Base-by-base conservation (phyloP, 1,140 invertebrate genomes). In the Drosophila lacteicornis region DNA sequence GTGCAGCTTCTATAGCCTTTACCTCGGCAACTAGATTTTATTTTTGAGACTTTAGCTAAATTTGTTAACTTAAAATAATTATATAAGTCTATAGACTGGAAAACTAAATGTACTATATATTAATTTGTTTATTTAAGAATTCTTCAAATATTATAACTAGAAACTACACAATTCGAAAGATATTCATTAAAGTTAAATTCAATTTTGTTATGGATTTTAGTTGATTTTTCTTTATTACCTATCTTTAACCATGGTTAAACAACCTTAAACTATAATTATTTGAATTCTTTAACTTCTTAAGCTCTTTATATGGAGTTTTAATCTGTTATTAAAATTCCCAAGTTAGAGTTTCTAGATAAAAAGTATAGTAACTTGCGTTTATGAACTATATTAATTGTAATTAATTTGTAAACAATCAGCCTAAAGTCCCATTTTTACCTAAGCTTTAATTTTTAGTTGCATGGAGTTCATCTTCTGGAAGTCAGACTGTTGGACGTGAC, bases 401-500 rank as follows among this genome's bases (percentile, higher is more conserved):
- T 11, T 11, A 11, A 11, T 30, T 30, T 1, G 3, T 9, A 9
- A 22, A 25, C 11, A 47, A 4, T 33, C 27, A 27, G 27, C 27
- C 27, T 1, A 27, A 6, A 6, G 4, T 27, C 27, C 6, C 5
- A 30, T 30, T 36, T 36, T 36, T 17, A 45, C 8, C 3, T n/a
- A 11, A 17, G 6, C 7, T 7, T 43, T 43, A 3, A n/a, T 8
- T 22, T 3, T 22, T 5, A 22, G 7, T 19, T 15, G 2, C 13
- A 3, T 36, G 3, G 7, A 38, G 27, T 62, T 43, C 61, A n/a
- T 19, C 13, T 8, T 25, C 13, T 38, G 0, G 12, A 70, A 38
- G 62, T 8, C 45, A 15, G 2, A 38, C 67, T 70, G 67, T 46
- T 15, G 11, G 3, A 13, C 47, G 43, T 68, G 62, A 69, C 67